Percentiles rank a stretch among this genome's conserved stretches.
phyloP scores from a whole-genome alignment of 2,797 vertebrate genomes.

The Spea hammondii region DNA sequence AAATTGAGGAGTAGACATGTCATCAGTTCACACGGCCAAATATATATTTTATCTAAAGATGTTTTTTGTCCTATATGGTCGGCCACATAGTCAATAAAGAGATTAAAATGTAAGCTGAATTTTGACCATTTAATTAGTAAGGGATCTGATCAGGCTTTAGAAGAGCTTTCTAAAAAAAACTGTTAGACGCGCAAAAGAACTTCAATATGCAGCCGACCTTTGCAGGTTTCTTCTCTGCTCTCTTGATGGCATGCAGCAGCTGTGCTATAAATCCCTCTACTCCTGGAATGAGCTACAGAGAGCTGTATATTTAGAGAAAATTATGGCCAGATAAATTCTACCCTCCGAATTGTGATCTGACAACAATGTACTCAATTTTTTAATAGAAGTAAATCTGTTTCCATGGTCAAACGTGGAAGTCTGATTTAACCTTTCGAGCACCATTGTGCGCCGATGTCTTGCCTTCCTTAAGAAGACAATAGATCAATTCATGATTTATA shows the following conservation, averaged over 20 bases:
- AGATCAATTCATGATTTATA: too few relatives aligned
- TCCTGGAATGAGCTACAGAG: conserved; percentile 20
- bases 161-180: conserved; percentile 20
- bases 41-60: too few relatives aligned
- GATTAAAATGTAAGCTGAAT: conserved; percentile 22
- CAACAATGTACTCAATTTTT: conserved; percentile 48
- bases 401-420: too few relatives aligned
- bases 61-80: too few relatives aligned
- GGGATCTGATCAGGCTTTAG: conserved; percentile 17
- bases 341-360: conserved; percentile 45
- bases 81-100: not conserved
- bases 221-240: not conserved
- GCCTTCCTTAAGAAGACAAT: too few relatives aligned
- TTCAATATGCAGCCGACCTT: not conserved
- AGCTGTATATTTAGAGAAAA: conserved; percentile 21
- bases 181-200: conserved; percentile 4
- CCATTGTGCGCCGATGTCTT: too few relatives aligned
- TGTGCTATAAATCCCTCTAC: conserved; percentile 34
- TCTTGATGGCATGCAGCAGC: conserved; percentile 32
- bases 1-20: too few relatives aligned
- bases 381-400: conserved; percentile 44
- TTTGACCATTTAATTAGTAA: conserved; percentile 32
- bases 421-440: too few relatives aligned
- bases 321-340: conserved; percentile 44
- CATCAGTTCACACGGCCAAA: too few relatives aligned